Conservation (phyloP, 2,888 invertebrate genomes). For the Bunonema sp. region DNA sequence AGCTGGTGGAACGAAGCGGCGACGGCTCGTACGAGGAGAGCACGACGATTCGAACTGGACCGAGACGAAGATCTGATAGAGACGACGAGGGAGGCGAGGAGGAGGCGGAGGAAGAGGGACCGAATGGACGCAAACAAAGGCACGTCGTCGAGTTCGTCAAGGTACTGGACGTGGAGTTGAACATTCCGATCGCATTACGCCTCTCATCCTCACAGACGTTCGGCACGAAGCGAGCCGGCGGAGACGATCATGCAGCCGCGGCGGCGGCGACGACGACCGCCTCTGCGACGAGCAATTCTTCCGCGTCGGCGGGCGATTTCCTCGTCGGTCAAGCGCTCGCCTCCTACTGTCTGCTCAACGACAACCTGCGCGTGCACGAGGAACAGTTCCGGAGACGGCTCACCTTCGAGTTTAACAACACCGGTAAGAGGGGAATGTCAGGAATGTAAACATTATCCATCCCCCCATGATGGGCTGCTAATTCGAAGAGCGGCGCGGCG, state of each 20-base stretch:
- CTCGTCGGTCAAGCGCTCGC: constrained; percentile 26
- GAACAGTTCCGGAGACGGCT: constrained; percentile 29
- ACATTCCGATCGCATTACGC: background rate
- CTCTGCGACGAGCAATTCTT: too few species aligned
- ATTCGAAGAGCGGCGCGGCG: background rate
- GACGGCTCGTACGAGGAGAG: constrained; percentile 33
- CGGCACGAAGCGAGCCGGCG: constrained; percentile 20
- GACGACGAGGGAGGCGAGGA: too few species aligned
- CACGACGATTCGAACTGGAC: constrained; percentile 16
- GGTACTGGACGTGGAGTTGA: constrained; percentile 11
- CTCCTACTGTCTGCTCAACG: constrained; percentile 32
- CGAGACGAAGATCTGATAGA: too few species aligned
- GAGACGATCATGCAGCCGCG: too few species aligned
- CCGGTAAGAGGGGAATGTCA: constrained; percentile 9
- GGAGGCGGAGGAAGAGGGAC: constrained; percentile 9
- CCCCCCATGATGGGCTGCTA: background rate
- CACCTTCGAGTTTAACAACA: constrained; percentile 21
- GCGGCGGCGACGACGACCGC: too few species aligned
- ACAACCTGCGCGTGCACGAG: constrained; percentile 29
- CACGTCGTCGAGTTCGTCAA: constrained; percentile 29
- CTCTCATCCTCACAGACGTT: constrained; percentile 16
- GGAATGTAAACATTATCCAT: too few species aligned
- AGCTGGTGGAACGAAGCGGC: constrained; percentile 25
- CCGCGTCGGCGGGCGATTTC: too few species aligned
- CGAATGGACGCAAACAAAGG: constrained; percentile 12